These are phyloP conservation scores for Scrobipalpa costella DNA, from an alignment of 2,888 invertebrate genomes.

Conservation along the genomic window DNA sequence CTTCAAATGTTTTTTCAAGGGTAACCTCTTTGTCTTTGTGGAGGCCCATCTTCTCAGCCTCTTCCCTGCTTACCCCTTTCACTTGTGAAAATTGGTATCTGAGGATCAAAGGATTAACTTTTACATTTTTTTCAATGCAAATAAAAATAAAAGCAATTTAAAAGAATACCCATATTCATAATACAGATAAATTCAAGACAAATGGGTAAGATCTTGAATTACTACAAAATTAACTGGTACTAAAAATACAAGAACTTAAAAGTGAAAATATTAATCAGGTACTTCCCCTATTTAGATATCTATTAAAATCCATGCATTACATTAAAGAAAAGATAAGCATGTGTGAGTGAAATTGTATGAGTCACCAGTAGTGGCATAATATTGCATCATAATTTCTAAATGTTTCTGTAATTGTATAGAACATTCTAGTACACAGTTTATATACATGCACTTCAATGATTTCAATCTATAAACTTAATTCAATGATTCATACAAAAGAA, in stretches of 20 bases:
- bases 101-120: slow-evolving; percentile 8
- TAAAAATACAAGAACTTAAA: too few relatives aligned
- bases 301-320: not conserved
- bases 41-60: slow-evolving; percentile 85
- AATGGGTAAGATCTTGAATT: too few relatives aligned
- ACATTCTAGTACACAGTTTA: slow-evolving; percentile 19
- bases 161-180: too few relatives aligned
- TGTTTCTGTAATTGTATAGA: slow-evolving; percentile 12
- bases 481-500: slow-evolving; percentile 10
- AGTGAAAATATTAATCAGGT: not conserved
- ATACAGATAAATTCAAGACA: too few relatives aligned
- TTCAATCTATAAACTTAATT: not conserved
- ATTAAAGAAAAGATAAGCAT: not conserved
- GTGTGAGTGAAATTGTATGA: not conserved
- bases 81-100: slow-evolving; percentile 83
- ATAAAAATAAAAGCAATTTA: too few relatives aligned
- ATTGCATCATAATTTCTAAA: slow-evolving; percentile 14
- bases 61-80: slow-evolving; percentile 81
- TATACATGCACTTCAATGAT: not conserved
- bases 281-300: not conserved
- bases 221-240: too few relatives aligned
- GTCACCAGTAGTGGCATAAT: not conserved
- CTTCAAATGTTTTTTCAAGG: slow-evolving; percentile 87
- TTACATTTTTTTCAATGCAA: not conserved
- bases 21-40: slow-evolving; percentile 85